These are phyloP conservation scores for Tragelaphus buxtoni DNA, from an alignment of 2,113 vertebrate species.

Conservation along the genomic window DNA sequence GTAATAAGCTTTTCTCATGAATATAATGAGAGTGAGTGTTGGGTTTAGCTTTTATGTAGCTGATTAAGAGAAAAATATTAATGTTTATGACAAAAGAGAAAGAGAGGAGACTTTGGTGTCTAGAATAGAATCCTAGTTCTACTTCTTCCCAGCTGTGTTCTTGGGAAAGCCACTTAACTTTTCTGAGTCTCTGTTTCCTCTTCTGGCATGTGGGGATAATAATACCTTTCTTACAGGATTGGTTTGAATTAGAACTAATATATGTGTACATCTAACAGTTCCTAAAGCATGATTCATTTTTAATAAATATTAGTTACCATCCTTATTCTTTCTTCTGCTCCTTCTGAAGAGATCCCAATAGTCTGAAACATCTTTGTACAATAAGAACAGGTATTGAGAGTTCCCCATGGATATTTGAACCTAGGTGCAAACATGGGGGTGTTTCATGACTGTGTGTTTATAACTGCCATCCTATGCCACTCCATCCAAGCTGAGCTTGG, in stretches of 20 bases:
- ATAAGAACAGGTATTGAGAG: conserved; percentile 47
- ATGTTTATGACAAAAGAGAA: neutral
- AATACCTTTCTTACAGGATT: neutral
- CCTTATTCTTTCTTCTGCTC: neutral
- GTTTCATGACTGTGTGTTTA: conserved; percentile 50
- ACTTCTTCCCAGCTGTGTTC: neutral
- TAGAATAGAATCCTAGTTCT: neutral
- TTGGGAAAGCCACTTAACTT: neutral
- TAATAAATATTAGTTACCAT: neutral
- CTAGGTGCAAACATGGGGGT: conserved; percentile 58
- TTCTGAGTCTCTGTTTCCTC: neutral
- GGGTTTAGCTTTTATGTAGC: neutral
- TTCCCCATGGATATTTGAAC: conserved; percentile 53
- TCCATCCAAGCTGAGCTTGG: conserved; percentile 10
- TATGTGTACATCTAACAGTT: neutral
- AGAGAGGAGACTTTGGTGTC: neutral
- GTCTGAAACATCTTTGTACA: conserved; percentile 27
- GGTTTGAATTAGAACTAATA: neutral
- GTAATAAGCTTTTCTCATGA: neutral
- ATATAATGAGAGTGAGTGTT: neutral
- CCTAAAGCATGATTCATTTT: neutral
- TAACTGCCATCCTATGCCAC: conserved; percentile 45
- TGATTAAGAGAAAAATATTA: conserved; percentile 2
- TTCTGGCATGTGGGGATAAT: neutral
- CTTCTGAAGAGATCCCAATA: neutral